Evolutionary conservation across 2,888 invertebrate genomes (phyloP).

Genomic region (Noctua janthina): DNA sequence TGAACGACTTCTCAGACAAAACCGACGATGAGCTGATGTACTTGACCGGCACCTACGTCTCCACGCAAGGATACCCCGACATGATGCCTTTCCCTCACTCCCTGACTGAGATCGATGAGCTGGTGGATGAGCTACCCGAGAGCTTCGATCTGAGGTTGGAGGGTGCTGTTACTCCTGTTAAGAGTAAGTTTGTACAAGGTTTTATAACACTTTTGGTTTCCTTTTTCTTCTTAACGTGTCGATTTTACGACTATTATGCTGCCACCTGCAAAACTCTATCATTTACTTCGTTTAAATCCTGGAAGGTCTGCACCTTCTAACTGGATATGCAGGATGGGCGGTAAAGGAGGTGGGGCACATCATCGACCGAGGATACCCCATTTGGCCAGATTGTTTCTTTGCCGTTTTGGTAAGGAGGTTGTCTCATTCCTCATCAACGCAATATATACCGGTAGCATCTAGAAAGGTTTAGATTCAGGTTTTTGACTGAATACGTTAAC

Average conservation of each 20-base stretch:
- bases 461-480: neutral
- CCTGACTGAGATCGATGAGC: slow-evolving; percentile 62
- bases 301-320: neutral
- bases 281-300: neutral
- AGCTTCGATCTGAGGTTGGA: slow-evolving; percentile 74
- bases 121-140: slow-evolving; percentile 71
- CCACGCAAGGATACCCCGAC: slow-evolving; percentile 35
- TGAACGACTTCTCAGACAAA: slow-evolving; percentile 76
- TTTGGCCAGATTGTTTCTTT: neutral
- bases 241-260: neutral
- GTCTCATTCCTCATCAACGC: neutral
- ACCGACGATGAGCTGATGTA: slow-evolving; percentile 68
- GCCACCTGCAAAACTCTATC: neutral
- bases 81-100: slow-evolving; percentile 70
- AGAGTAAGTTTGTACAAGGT: slow-evolving; percentile 68
- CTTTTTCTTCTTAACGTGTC: neutral
- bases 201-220: neutral
- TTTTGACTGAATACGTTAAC: neutral
- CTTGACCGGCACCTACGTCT: slow-evolving; percentile 64
- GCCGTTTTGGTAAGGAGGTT: neutral
- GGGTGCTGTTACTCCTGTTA: slow-evolving; percentile 73
- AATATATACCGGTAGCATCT: neutral
- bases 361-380: neutral
- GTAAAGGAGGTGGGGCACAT: neutral
- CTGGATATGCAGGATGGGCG: neutral